Evolutionary conservation across 2,797 vertebrate species (phyloP).

Genomic region (Rhincodon typus): DNA sequence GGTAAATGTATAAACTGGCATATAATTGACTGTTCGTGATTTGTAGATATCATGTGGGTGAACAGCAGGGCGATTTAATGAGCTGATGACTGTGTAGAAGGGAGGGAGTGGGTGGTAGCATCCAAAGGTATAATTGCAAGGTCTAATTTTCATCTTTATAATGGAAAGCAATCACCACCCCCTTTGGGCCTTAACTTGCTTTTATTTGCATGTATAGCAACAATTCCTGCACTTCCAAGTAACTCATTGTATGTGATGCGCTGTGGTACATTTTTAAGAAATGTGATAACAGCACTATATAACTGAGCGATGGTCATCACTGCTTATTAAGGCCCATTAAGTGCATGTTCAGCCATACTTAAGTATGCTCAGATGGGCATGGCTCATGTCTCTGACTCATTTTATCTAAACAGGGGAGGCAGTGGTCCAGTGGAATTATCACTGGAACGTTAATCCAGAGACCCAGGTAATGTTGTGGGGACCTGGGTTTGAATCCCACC

Average conservation of each 20-base stretch:
- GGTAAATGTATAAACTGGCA: constrained; percentile 2
- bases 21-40: constrained; percentile 31
- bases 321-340: not conserved
- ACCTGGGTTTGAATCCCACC: no score
- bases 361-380: not conserved
- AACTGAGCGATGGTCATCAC: not conserved
- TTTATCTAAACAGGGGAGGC: not conserved
- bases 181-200: not conserved
- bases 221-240: no score
- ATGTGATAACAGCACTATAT: not conserved
- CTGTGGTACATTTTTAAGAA: not conserved
- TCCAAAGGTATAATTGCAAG: not conserved
- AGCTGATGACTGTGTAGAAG: not conserved
- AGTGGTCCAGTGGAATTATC: no score
- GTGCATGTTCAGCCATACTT: not conserved
- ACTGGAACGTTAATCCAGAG: no score
- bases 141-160: not conserved
- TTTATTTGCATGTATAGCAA: not conserved
- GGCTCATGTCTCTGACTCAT: not conserved
- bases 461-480: no score
- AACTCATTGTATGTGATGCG: not conserved
- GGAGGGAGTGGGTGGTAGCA: not conserved
- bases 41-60: not conserved
- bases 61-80: constrained; percentile 4
- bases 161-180: not conserved